Evolutionary conservation across 23 tunicate species (phyloP).

Genomic region (Trididemnum clinides): DNA sequence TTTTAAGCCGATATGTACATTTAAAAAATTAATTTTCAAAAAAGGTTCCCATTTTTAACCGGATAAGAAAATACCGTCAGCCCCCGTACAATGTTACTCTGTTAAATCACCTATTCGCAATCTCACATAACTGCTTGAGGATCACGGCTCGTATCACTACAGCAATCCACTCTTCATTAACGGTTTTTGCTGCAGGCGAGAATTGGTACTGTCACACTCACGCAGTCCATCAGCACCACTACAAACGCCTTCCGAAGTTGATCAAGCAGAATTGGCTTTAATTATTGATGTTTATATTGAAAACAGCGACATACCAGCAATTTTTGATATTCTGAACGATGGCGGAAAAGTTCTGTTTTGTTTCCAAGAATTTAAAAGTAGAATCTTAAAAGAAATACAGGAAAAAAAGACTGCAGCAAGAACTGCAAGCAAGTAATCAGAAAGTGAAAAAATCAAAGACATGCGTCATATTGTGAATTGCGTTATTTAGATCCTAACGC

Average conservation of each 20-base stretch:
- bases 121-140: too few species aligned
- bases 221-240: neutral
- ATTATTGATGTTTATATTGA: neutral
- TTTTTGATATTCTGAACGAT: slow-evolving; percentile 12
- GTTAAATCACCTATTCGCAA: too few species aligned
- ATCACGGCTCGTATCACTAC: too few species aligned
- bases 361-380: neutral
- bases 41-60: too few species aligned
- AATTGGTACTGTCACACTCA: neutral
- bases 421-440: neutral
- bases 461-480: slow-evolving; percentile 15
- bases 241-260: neutral
- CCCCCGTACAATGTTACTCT: too few species aligned
- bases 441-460: slow-evolving; percentile 6
- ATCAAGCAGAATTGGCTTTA: neutral
- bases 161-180: too few species aligned
- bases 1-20: too few species aligned
- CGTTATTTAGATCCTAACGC: too few species aligned
- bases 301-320: neutral
- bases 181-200: neutral
- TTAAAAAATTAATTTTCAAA: too few species aligned
- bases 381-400: neutral
- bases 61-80: too few species aligned
- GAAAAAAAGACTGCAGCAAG: neutral
- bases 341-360: slow-evolving; percentile 7